Conservation (phyloP, 2,888 invertebrate genomes). For the Cephus pulcher region DNA sequence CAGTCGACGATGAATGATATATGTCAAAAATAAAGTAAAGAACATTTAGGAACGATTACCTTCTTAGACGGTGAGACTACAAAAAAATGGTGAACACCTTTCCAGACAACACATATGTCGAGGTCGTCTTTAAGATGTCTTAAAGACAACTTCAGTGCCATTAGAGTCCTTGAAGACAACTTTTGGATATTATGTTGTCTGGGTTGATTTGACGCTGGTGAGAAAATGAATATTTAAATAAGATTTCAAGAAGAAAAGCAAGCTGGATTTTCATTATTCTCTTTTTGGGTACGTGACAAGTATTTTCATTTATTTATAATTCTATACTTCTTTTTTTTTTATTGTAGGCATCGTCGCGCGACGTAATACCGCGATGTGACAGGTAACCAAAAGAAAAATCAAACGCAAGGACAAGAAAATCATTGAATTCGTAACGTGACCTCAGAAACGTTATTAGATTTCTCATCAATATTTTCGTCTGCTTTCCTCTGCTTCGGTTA, state of each 20-base stretch:
- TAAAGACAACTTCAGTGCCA: too few relatives aligned
- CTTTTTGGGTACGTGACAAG: not conserved
- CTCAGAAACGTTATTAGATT: not conserved
- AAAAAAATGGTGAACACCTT: not conserved
- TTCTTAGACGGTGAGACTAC: not conserved
- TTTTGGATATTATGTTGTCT: too few relatives aligned
- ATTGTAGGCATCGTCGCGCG: not conserved
- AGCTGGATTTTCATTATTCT: not conserved
- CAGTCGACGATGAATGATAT: not conserved
- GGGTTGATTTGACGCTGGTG: not conserved
- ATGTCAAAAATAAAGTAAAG: not conserved
- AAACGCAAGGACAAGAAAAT: not conserved
- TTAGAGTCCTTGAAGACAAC: too few relatives aligned
- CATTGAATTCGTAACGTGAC: not conserved
- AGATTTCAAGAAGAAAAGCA: not conserved
- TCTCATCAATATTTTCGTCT: not conserved
- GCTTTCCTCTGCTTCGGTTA: not conserved
- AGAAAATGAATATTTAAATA: not conserved
- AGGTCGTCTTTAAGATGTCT: too few relatives aligned
- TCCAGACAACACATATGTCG: too few relatives aligned
- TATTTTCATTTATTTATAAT: not conserved
- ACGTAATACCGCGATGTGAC: not conserved
- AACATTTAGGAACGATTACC: not conserved
- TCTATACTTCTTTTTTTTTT: not conserved
- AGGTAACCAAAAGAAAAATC: not conserved